Percentiles rank a stretch among this genome's conserved stretches.
Evolutionary conservation across 1,140 invertebrate genomes (phyloP).

Genomic region (Lepidurus couesii): DNA sequence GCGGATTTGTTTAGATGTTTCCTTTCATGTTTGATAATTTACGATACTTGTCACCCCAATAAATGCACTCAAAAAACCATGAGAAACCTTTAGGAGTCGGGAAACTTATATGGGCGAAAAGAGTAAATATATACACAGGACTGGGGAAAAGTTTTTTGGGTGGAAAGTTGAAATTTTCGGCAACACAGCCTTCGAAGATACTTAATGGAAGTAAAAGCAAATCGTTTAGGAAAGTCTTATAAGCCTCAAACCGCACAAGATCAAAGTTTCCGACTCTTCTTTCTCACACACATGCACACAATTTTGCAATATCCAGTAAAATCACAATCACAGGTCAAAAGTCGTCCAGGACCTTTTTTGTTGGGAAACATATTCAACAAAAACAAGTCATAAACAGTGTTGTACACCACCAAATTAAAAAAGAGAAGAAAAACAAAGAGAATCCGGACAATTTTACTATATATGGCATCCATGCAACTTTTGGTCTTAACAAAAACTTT

Average conservation of each 20-base stretch:
- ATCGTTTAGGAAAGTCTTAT: not conserved
- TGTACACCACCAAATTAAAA: constrained; percentile 10
- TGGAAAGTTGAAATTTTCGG: not conserved
- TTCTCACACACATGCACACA: not conserved
- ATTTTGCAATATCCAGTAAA: constrained; percentile 17
- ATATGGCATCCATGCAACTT: constrained; percentile 18
- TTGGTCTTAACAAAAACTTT: not conserved
- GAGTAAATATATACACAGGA: not conserved
- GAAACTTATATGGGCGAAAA: not conserved
- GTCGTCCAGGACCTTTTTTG: constrained; percentile 18
- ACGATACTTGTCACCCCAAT: constrained; percentile 18
- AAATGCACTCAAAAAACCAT: constrained; percentile 1
- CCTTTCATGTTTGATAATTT: not conserved
- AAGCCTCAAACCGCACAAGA: not conserved
- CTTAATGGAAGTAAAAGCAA: not conserved
- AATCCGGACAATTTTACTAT: not conserved
- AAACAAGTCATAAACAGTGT: constrained; percentile 14
- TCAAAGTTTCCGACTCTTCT: not conserved
- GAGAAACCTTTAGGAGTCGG: not conserved
- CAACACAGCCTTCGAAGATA: not conserved
- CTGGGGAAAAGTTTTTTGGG: not conserved
- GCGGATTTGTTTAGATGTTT: not conserved
- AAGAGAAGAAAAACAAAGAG: not conserved
- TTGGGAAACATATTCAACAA: constrained; percentile 22
- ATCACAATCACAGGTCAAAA: constrained; percentile 22